Base-by-base conservation (phyloP, 2,797 vertebrate species). In the Coregonus suidteri region DNA sequence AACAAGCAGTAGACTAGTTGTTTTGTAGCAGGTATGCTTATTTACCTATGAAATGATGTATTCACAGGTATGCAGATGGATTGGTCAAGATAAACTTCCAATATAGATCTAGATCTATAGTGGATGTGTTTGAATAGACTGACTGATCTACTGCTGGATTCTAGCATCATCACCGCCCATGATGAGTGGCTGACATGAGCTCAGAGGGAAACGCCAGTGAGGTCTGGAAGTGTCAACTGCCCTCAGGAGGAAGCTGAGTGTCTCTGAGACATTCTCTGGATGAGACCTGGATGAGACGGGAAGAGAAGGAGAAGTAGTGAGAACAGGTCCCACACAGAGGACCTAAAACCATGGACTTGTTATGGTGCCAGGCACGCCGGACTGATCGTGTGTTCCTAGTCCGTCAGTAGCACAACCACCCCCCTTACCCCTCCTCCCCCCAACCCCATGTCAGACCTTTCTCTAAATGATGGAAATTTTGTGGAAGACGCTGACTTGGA, bases 401-500 rank as follows among this genome's bases (percentile, higher is more conserved):
- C 93, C 89, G 82, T 78, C 92, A 92, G 92, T 97, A 97, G 95
- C 93, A 35, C 93, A 85, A 90, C 90, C 71, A 11, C 41, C 68
- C 18, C 35, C 69, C 69, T 70, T 15, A 25, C 14, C 47, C 20
- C 41, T 25, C 70, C 76, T 65, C 88, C 90, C 87, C 91, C 89
- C 83, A 85, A 83, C 89, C 91, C 90, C 92, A 94, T 92, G 90
- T 94, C 94, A 94, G 88, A 94, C 74, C 91, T 94, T 79, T 89
- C 93, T 93, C 94, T 95, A 95, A 99, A 98, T 97, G 95, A 99
- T 99, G 98, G 98, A 99, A 96, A 94, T 97, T 95, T 95, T 97
- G 95, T 98, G 96, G 97, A 99, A 97, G 96, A 97, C 93, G 93
- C 95, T 98, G 95, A 97, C 96, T 92, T 99, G 97, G 97, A 98